Evolutionary conservation across 1,140 invertebrate species (phyloP), one percentile per base, ranked within the genome.

Genomic region (Glossosoma conforme): DNA sequence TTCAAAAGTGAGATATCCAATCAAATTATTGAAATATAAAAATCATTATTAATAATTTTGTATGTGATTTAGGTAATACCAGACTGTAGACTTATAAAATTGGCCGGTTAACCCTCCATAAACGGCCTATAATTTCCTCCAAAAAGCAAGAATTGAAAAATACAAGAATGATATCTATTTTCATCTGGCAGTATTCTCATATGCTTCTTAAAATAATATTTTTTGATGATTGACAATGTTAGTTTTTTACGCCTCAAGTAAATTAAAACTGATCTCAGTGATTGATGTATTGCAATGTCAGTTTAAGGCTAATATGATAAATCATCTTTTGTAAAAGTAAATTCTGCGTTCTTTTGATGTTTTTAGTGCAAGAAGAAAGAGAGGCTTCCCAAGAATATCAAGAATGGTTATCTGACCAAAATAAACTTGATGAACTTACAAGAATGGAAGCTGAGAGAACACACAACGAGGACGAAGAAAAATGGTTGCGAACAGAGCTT

Each of bases 401-500:
- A 50, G 64, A 67, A n/a, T 73, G 67, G 67, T 11, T 74, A 2
- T 59, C 64, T 22, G 65, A 74, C 18, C 55, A 76, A 57, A 60
- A 69, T 35, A 52, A 42, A 5, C 42, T 73, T 25, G 70, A 77
- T 46, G 24, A 51, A 24, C 66, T 71, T 63, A 60, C 66, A 56
- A 40, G 59, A 40, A 58, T 70, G 51, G 63, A 77, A 60, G 69
- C 72, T 52, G 60, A 70, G 56, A 62, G 65, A 43, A 61, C 66
- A 42, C 70, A 69, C 59, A 52, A 53, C 9, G 65, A 74, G 57
- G 67, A 76, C 63, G 64, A 77, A 60, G 62, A 75, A 51, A 75
- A 71, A 60, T 75, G 72, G 72, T 14, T 68, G 15, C 38, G 61
- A 55, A 69, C 67, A 40, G 72, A 75, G 59, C 50, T 61, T 56